Evolutionary conservation across 2,797 vertebrate species (phyloP), one percentile per base, ranked within the genome.

Genomic region (Phylloscopus collybita): DNA sequence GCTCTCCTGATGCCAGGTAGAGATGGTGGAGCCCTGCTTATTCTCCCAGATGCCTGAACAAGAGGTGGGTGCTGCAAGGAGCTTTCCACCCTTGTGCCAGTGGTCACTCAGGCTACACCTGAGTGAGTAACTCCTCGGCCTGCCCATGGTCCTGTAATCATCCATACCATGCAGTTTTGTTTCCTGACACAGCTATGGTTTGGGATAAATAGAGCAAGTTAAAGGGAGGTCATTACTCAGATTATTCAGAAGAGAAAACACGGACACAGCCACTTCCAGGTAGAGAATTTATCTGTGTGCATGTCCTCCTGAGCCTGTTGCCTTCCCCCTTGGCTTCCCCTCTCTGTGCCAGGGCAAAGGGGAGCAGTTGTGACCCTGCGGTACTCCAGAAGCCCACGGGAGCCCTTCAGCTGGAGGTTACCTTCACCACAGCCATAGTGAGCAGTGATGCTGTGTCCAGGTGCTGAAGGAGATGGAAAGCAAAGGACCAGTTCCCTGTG

Each of bases 361-460:
- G 38, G 13, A 83, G 22, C 59, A 51, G 42, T 4, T 4, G 7
- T 57, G 76, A 45, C 2, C 0, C 1, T 44, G 50, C 27, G 92
- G 74, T 34, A n/a, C 9, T 72, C 47, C 75, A 49, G 19, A 38
- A 34, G 51, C 19, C 40, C 32, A 2, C 16, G 6, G 42, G 13
- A 73, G 5, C 38, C 32, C 72, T 75, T 79, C 1, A 0, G 21
- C 21, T 70, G 49, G 38, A 80, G 44, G 23, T 50, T 38, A 64
- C 30, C 2, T 3, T 9, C 29, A 25, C 14, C 47, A 54, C 13
- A 29, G 36, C 23, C 21, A 30, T 0, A 1, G 15, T n/a, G 25
- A 30, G 30, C 50, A 36, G 57, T 13, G n/a, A 40, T 54, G 62
- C 15, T 49, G 30, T 51, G 23, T 23, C 38, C 47, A 65, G n/a